Percentiles rank a stretch among this genome's conserved stretches.
Conservation (phyloP, 2,888 invertebrate species). For the Drosophila suboccidentalis region DNA sequence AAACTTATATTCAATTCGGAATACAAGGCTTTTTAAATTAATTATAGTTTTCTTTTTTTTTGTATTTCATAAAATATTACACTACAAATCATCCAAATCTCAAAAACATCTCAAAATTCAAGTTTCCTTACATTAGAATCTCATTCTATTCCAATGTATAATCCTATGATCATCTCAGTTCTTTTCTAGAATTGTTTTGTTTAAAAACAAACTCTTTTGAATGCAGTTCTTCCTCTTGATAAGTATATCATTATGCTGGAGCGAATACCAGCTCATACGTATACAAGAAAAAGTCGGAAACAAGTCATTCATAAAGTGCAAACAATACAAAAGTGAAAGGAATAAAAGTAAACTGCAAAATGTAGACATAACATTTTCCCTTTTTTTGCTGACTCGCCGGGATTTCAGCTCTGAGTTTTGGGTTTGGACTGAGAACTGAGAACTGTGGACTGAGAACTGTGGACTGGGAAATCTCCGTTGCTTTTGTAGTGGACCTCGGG, state of each 20-base stretch:
- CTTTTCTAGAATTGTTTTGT: not conserved
- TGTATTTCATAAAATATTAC: too few relatives aligned
- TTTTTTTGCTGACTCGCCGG: constrained; percentile 36
- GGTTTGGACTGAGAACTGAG: not conserved
- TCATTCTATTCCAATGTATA: not conserved
- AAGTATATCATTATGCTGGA: constrained; percentile 14
- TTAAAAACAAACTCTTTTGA: not conserved
- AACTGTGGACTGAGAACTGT: not conserved
- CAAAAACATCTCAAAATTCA: not conserved
- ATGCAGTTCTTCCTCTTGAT: not conserved
- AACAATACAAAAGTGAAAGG: constrained; percentile 40
- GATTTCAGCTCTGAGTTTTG: constrained; percentile 13
- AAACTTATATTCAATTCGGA: not conserved
- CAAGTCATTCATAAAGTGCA: constrained; percentile 46
- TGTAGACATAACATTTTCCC: constrained; percentile 50
- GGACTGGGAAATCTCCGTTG: not conserved
- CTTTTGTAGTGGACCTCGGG: constrained; percentile 54
- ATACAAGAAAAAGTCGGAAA: constrained; percentile 31
- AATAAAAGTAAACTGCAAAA: constrained; percentile 49
- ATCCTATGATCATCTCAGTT: not conserved
- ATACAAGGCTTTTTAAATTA: not conserved
- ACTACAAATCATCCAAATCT: too few relatives aligned
- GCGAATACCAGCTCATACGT: constrained; percentile 5
- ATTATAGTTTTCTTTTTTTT: not conserved
- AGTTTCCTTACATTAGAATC: not conserved